Evolutionary conservation across 30 jellyfish, hydroid and myxozoan species (phyloP).

Genomic region (Aurelia sp.): DNA sequence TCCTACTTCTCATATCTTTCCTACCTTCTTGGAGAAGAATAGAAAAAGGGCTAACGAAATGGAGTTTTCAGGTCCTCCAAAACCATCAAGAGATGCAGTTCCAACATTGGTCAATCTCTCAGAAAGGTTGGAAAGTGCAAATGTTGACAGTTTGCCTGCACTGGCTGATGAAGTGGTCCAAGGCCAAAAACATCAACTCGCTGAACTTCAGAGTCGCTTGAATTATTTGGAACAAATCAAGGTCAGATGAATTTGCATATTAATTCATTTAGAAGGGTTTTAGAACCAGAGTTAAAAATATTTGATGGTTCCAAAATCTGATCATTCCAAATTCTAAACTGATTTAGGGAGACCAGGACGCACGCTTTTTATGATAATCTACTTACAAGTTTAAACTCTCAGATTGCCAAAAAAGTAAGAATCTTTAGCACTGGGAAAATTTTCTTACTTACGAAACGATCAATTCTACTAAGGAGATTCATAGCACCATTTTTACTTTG

Average conservation of each 20-base stretch:
- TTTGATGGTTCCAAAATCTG: too few species aligned
- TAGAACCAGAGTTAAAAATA: too few species aligned
- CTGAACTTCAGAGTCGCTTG: conserved; percentile 53
- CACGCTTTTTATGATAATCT: too few species aligned
- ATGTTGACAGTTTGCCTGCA: conserved; percentile 69
- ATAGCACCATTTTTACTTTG: too few species aligned
- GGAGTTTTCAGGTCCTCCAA: conserved; percentile 72
- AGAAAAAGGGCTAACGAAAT: background rate
- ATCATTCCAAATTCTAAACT: too few species aligned
- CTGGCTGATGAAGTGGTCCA: conserved; percentile 77
- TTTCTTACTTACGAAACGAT: too few species aligned
- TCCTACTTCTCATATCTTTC: background rate
- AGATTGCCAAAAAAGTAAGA: too few species aligned
- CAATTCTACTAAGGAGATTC: too few species aligned
- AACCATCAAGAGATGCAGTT: conserved; percentile 48
- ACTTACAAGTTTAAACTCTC: too few species aligned
- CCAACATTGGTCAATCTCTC: conserved; percentile 63
- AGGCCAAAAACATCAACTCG: conserved; percentile 75
- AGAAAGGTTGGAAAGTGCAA: conserved; percentile 42
- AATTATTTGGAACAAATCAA: conserved; percentile 30
- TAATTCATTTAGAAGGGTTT: too few species aligned
- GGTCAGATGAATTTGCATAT: conserved; percentile 11
- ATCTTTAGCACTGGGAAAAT: too few species aligned
- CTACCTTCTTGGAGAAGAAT: background rate
- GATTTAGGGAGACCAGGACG: too few species aligned